These are phyloP conservation scores for Drosophila flavopinicola DNA, from an alignment of 2,888 invertebrate genomes.

Conservation along the genomic window DNA sequence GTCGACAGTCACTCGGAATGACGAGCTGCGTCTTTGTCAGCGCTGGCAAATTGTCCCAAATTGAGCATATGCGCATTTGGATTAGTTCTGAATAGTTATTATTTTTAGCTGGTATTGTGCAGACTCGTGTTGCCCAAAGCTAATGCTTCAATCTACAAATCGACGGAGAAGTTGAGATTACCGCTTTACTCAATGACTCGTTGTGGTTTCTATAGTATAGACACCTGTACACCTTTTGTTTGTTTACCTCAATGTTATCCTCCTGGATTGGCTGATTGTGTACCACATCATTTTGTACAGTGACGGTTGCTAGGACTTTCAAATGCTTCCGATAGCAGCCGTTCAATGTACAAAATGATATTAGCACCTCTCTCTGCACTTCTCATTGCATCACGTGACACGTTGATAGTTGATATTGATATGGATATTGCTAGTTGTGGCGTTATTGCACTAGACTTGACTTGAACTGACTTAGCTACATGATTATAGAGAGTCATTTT, in stretches of 20 bases:
- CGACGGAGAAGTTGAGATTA: no score
- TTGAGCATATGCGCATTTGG: slow-evolving; percentile 69
- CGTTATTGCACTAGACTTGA: no score
- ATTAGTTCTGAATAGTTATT: slow-evolving; percentile 42
- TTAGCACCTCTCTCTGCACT: slow-evolving; percentile 7
- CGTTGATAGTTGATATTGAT: no score
- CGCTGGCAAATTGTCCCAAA: slow-evolving; percentile 17
- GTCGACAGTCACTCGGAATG: slow-evolving; percentile 84
- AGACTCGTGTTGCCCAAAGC: slow-evolving; percentile 35
- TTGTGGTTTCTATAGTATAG: no score
- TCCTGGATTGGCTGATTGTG: slow-evolving; percentile 14
- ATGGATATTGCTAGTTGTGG: no score
- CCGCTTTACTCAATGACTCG: no score
- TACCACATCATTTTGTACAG: slow-evolving; percentile 27
- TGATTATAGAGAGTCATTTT: no score
- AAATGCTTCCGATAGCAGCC: slow-evolving; percentile 44
- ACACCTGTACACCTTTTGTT: no score
- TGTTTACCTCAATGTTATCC: no score
- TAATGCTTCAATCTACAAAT: no score
- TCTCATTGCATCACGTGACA: no score
- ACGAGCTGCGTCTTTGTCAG: slow-evolving; percentile 51
- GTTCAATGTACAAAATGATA: slow-evolving; percentile 39
- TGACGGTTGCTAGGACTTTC: slow-evolving; percentile 46
- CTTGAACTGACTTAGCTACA: no score
- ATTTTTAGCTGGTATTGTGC: slow-evolving; percentile 13